These are phyloP conservation scores for Betta splendens DNA, from an alignment of 2,797 vertebrate genomes.

Conservation along the genomic window DNA sequence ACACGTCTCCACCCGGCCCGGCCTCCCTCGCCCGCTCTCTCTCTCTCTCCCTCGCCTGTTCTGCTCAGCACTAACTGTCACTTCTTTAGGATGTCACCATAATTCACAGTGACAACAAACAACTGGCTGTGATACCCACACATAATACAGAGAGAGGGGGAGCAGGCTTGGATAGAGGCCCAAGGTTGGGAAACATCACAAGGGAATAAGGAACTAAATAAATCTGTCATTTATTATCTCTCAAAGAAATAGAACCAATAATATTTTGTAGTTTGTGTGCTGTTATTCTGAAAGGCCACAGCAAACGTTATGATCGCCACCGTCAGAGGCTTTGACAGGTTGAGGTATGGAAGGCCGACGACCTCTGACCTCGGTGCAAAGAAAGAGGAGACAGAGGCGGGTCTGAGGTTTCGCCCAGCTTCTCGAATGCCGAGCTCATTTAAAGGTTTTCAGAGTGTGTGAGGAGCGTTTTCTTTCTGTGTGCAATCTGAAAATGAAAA, in stretches of 20 bases:
- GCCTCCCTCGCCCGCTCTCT: no score
- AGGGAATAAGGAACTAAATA: constrained; percentile 15
- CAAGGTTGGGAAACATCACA: constrained; percentile 23
- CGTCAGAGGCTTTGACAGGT: constrained; percentile 39
- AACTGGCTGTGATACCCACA: constrained; percentile 64
- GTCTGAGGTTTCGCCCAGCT: constrained; percentile 41
- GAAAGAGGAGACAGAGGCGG: constrained; percentile 35
- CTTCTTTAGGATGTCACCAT: constrained; percentile 71
- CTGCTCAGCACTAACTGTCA: constrained; percentile 67
- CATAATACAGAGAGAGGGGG: background rate
- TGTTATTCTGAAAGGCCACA: constrained; percentile 27
- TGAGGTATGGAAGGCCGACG: constrained; percentile 46
- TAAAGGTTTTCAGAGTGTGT: constrained; percentile 48
- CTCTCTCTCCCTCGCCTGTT: constrained; percentile 27
- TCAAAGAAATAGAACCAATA: constrained; percentile 6
- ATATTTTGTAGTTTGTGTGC: constrained; percentile 37
- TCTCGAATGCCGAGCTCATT: constrained; percentile 41
- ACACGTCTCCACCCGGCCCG: constrained; percentile 3
- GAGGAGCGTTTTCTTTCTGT: constrained; percentile 42
- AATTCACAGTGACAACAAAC: constrained; percentile 80
- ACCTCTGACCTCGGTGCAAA: constrained; percentile 53
- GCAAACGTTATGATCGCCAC: constrained; percentile 38
- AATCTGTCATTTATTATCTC: constrained; percentile 33
- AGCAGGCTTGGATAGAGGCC: constrained; percentile 11
- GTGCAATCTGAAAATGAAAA: constrained; percentile 33